phyloP scores from a whole-genome alignment of 2,113 vertebrate genomes.

The Rhinopomastus cyanomelas region DNA sequence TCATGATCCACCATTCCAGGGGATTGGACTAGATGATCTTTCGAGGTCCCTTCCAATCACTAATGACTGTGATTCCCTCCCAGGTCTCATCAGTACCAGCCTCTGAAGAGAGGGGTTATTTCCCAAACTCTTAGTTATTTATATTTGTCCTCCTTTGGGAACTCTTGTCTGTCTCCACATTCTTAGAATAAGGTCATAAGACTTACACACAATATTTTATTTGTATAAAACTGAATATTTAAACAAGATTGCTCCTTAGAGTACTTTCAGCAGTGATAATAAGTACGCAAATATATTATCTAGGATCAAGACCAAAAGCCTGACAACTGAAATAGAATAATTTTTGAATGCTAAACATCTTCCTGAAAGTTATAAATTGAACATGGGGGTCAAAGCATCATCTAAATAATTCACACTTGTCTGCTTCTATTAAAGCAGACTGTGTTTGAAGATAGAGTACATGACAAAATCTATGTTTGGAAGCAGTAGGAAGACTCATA shows the following conservation, averaged over 20 bases:
- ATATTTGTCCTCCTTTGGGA: not conserved
- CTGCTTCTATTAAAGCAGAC: not conserved
- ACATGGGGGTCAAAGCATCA: not conserved
- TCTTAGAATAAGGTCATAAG: not conserved
- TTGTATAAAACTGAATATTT: not conserved
- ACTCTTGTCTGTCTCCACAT: not conserved
- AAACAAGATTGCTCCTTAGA: not conserved
- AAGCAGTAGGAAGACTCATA: not conserved
- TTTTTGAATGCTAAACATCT: not conserved
- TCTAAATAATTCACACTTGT: slow-evolving; percentile 20
- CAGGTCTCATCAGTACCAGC: not conserved
- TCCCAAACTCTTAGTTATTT: not conserved
- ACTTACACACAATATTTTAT: not conserved
- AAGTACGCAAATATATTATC: not conserved
- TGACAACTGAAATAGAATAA: not conserved
- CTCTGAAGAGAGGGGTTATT: not conserved
- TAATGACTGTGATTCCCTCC: not conserved
- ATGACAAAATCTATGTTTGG: not conserved
- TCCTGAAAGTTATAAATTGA: not conserved
- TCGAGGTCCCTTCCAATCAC: too few relatives aligned
- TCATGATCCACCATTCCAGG: too few relatives aligned
- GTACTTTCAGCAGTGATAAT: not conserved
- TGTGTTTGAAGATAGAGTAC: not conserved
- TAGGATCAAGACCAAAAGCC: not conserved
- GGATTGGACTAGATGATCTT: too few relatives aligned